These are phyloP conservation scores for Seira ritae DNA, from an alignment of 2,888 invertebrate species.

Conservation along the genomic window DNA sequence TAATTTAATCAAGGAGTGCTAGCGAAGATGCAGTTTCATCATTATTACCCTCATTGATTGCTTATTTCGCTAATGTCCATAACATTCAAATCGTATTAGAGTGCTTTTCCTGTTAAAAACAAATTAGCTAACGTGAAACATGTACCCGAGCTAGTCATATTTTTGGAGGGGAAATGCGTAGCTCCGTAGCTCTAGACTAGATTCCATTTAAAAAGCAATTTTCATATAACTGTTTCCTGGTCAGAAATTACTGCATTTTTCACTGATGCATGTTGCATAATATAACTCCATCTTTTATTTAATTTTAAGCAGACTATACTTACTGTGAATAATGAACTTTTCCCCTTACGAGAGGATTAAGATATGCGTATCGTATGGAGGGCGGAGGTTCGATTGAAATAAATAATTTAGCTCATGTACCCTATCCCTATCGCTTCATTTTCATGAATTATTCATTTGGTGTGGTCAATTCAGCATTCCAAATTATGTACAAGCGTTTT, in stretches of 20 bases:
- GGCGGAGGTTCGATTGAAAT: conserved; percentile 59
- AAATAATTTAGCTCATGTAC: conserved; percentile 53
- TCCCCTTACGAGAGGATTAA: too few species aligned
- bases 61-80: not conserved
- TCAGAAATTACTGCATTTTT: not conserved
- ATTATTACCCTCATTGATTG: not conserved
- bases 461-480: conserved; percentile 1
- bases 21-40: not conserved
- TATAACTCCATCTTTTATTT: too few species aligned
- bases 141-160: not conserved
- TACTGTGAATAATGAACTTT: too few species aligned
- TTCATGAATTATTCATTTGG: conserved; percentile 56
- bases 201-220: not conserved
- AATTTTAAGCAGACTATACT: too few species aligned
- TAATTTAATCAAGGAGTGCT: conserved; percentile 10
- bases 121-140: not conserved
- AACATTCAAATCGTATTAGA: not conserved
- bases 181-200: not conserved
- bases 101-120: not conserved
- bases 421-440: conserved; percentile 12
- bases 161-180: not conserved
- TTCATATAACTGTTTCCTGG: too few species aligned
- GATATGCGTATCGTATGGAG: conserved; percentile 44
- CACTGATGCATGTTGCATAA: too few species aligned
- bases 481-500: conserved; percentile 1